These are phyloP conservation scores for Paradisaea rubra DNA, from an alignment of 2,113 vertebrate genomes.

Conservation along the genomic window DNA sequence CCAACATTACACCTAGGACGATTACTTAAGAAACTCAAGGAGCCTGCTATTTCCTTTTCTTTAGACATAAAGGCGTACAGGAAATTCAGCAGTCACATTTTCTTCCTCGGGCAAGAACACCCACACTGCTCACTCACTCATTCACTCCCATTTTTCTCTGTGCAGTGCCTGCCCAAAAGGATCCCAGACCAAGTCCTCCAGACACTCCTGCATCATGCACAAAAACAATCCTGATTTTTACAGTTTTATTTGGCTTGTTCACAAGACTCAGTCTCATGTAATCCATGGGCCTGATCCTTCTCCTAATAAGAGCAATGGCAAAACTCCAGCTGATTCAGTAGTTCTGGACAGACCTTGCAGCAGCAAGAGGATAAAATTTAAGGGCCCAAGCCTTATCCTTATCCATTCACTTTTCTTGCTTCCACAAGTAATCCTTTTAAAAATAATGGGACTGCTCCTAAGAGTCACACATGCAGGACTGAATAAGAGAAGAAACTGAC, in stretches of 20 bases:
- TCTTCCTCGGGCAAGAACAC: neutral
- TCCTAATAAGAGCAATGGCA: conserved; percentile 71
- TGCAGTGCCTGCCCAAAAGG: neutral
- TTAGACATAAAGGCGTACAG: neutral
- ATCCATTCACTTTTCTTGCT: conserved; percentile 16
- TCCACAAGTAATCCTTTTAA: conserved; percentile 22
- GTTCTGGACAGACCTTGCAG: neutral
- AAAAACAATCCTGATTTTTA: neutral
- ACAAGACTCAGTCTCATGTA: neutral
- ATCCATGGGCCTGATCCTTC: conserved; percentile 7
- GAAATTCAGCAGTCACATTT: neutral
- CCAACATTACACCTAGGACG: neutral
- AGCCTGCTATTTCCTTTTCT: neutral
- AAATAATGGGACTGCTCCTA: conserved; percentile 3
- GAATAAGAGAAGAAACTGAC: neutral
- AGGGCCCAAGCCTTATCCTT: conserved; percentile 44
- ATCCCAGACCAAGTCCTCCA: neutral
- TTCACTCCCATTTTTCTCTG: neutral
- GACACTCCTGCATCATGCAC: neutral
- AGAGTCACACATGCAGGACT: neutral
- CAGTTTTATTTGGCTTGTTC: conserved; percentile 13
- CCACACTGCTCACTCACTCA: neutral
- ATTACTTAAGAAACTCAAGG: neutral
- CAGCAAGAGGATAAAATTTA: conserved; percentile 56
- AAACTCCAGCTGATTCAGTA: conserved; percentile 67